Conservation (phyloP, 2,888 invertebrate species). For the Trilocha varians region DNA sequence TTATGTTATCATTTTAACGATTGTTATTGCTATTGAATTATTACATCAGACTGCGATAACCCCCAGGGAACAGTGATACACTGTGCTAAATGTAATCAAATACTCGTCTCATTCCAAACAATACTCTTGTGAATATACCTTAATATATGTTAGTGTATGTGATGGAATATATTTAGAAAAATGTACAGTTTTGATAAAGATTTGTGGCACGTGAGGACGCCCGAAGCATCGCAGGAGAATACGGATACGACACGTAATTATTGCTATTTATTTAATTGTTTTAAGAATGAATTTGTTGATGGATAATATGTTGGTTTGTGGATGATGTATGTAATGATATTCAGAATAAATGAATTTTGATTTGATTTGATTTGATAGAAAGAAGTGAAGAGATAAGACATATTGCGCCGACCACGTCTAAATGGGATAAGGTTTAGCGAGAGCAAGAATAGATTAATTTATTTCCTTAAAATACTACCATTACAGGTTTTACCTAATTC, state of each 20-base stretch:
- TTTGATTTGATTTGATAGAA: too few species aligned
- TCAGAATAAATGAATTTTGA: too few species aligned
- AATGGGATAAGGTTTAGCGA: too few species aligned
- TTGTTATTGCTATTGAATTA: background rate
- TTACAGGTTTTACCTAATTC: too few species aligned
- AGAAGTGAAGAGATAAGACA: too few species aligned
- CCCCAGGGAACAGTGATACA: background rate
- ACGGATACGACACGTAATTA: slow-evolving; percentile 34
- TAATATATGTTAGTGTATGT: background rate
- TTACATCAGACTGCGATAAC: background rate
- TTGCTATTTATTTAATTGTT: too few species aligned
- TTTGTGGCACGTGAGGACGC: slow-evolving; percentile 57
- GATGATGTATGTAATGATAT: too few species aligned
- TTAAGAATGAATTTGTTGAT: background rate
- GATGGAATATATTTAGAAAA: background rate
- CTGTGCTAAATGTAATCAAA: background rate
- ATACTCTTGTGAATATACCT: background rate
- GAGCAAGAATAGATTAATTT: too few species aligned
- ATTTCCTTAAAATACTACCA: too few species aligned
- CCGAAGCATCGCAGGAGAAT: slow-evolving; percentile 21
- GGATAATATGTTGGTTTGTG: background rate
- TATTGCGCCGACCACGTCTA: too few species aligned
- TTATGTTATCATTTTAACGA: too few species aligned
- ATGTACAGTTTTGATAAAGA: slow-evolving; percentile 69
- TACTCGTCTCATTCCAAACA: background rate